These are phyloP conservation scores for Melanotus villosus DNA, from an alignment of 2,888 invertebrate species.

Conservation along the genomic window DNA sequence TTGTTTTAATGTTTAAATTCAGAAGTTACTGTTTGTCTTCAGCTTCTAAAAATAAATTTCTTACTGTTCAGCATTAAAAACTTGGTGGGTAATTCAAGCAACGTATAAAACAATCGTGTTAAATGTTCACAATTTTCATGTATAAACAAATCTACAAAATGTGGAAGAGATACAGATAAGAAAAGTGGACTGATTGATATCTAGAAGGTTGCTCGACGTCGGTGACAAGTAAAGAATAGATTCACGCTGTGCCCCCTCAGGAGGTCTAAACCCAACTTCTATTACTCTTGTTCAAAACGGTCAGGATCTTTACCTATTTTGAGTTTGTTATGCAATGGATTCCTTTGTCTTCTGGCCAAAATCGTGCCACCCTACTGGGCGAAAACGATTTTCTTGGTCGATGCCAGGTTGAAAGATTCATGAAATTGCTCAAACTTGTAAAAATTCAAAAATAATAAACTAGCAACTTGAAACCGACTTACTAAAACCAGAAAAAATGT, in stretches of 20 bases:
- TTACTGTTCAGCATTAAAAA: no score
- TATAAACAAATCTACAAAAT: constrained; percentile 4
- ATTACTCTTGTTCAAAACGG: constrained; percentile 32
- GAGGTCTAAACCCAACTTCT: constrained; percentile 34
- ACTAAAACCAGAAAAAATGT: no score
- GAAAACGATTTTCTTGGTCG: constrained; percentile 8
- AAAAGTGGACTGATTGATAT: constrained; percentile 36
- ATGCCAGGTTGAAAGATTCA: not conserved
- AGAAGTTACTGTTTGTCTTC: no score
- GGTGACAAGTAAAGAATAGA: constrained; percentile 42
- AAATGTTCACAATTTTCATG: no score
- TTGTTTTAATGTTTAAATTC: no score
- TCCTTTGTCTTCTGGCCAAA: constrained; percentile 38
- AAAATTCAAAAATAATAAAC: no score
- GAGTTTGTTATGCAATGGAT: constrained; percentile 8
- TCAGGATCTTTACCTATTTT: constrained; percentile 19
- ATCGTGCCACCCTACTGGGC: constrained; percentile 20
- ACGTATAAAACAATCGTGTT: no score
- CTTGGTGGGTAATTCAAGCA: no score
- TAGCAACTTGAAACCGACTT: no score
- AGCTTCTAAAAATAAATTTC: no score
- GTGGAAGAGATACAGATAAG: constrained; percentile 20
- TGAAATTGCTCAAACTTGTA: not conserved
- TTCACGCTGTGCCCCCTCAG: constrained; percentile 27
- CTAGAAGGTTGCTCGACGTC: constrained; percentile 37